Base-by-base conservation (phyloP, 2,797 vertebrate species). In the Melanotaenia pygmaea region DNA sequence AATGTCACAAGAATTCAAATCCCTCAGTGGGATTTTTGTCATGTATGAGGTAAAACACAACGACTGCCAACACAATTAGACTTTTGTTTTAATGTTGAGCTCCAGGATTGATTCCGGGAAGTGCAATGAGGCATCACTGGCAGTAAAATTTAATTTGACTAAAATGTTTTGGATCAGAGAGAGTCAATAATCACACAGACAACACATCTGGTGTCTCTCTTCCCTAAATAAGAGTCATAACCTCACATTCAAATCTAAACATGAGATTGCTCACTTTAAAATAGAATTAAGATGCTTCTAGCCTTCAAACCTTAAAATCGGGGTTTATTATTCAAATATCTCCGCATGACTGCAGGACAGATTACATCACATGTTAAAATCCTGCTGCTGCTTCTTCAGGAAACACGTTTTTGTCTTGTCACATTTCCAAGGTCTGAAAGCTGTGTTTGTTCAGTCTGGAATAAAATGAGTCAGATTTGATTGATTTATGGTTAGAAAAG, bases 81-180 rank as follows among this genome's bases (percentile, higher is more conserved):
- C 50, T 61, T 26, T 11, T 22, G 71, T 62, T 58, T 1, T 56
- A 10, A 8, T n/a, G n/a, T 38, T 51, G 53, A 2, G 66, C 56
- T 71, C 47, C 67, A 75, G 72, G 60, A 71, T 72, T 32, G 57
- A 64, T 84, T 72, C 63, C 78, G 64, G 77, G 81, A 82, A 80
- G 64, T 22, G 24, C 56, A 26, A 14, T 34, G 53, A 54, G n/a
- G 8, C 13, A 64, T 70, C 45, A 35, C 43, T 20, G 32, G 54
- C 30, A 32, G 3, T 1, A 50, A 59, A 50, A 24, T 53, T 16
- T 77, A 13, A 79, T 72, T 74, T 40, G 6, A 28, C 24, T 51
- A 12, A 70, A 66, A 5, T 7, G 16, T 26, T 22, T 72, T 64
- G 64, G 37, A 60, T 71, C 43, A 50, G 26, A 16, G 67, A 43